Percentiles rank a stretch among this genome's conserved stretches.
These are phyloP conservation scores for Sebastes minor DNA, from an alignment of 2,797 vertebrate species.

Conservation along the genomic window DNA sequence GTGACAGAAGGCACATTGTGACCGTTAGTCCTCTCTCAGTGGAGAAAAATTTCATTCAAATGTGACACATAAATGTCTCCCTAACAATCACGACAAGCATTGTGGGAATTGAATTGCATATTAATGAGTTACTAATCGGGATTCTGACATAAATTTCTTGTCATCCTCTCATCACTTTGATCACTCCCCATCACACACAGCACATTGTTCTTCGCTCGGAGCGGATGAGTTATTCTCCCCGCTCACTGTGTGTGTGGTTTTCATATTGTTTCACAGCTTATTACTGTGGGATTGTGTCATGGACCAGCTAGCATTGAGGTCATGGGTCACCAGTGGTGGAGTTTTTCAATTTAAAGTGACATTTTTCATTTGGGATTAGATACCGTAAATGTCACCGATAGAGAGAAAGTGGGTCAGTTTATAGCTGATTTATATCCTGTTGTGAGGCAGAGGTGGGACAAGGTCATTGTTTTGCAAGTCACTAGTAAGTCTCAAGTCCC, in stretches of 20 bases:
- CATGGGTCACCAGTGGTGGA: neutral
- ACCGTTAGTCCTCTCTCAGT: conserved; percentile 5
- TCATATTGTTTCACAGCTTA: conserved; percentile 6
- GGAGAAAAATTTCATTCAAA: neutral
- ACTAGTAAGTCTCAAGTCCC: too few species aligned
- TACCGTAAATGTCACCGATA: neutral
- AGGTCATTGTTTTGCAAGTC: too few species aligned
- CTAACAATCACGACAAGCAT: neutral
- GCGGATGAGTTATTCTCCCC: neutral
- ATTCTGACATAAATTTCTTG: too few species aligned
- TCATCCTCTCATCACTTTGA: neutral
- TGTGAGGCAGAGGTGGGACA: too few species aligned
- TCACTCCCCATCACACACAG: conserved; percentile 1
- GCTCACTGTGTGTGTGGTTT: neutral
- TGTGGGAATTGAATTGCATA: too few species aligned
- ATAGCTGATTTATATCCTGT: neutral
- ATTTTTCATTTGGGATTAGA: neutral
- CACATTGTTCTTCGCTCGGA: neutral
- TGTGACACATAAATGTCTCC: neutral
- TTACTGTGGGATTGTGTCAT: conserved; percentile 27
- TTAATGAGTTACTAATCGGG: too few species aligned
- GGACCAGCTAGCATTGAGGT: conserved; percentile 28
- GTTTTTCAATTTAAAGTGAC: neutral
- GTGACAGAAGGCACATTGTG: conserved; percentile 71
- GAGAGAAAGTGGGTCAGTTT: neutral